These are phyloP conservation scores for Chydorus sphaericus DNA, from an alignment of 2,888 invertebrate species.

Conservation along the genomic window DNA sequence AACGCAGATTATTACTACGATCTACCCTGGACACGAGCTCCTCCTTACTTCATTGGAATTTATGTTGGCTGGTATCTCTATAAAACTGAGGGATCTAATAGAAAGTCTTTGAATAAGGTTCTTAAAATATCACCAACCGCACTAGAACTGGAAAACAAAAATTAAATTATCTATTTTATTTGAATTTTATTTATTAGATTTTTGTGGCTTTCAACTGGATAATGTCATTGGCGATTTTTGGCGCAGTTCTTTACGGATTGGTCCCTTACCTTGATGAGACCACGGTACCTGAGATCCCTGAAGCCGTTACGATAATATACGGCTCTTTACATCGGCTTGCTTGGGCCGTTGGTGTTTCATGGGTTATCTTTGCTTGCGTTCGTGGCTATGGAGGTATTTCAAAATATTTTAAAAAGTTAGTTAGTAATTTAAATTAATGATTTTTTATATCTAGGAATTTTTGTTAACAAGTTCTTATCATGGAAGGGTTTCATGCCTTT, in stretches of 20 bases:
- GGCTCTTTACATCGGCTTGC: conserved; percentile 65
- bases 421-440: neutral
- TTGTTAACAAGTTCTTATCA: conserved; percentile 64
- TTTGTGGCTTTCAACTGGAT: conserved; percentile 37
- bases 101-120: too few relatives aligned
- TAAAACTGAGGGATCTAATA: conserved; percentile 23
- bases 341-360: conserved; percentile 57
- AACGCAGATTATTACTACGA: conserved; percentile 61
- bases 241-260: conserved; percentile 62
- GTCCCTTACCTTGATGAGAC: conserved; percentile 41
- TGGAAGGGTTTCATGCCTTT: conserved; percentile 73
- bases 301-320: conserved; percentile 57
- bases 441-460: conserved; percentile 32
- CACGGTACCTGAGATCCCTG: conserved; percentile 42
- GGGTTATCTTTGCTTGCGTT: conserved; percentile 63
- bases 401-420: neutral
- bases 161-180: neutral
- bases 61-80: conserved; percentile 55
- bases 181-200: neutral
- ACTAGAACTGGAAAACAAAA: neutral
- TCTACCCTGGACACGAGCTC: conserved; percentile 69
- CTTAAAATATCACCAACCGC: neutral
- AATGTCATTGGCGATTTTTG: conserved; percentile 45
- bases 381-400: conserved; percentile 41
- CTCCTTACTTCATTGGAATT: conserved; percentile 66